Base-by-base conservation (phyloP, 1,140 invertebrate species). In the Coelopa frigida region DNA sequence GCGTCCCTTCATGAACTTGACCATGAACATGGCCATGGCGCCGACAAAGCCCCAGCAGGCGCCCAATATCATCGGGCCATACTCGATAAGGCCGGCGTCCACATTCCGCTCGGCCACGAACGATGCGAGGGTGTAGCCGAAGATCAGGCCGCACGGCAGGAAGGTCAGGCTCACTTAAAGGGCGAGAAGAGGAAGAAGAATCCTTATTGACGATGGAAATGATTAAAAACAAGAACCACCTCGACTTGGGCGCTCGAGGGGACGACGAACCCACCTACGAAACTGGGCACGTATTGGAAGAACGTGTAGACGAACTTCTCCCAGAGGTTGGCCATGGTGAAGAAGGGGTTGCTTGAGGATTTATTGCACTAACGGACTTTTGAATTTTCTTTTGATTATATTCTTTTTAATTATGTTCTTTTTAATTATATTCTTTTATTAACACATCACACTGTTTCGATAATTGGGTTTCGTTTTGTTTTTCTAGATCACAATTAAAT, bases 51-150 rank as follows among this genome's bases (percentile, higher is more conserved):
- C 49, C 36, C 47, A 44, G 35, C 52, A 56, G 29, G 51, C 62
- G 26, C 63, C 63, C 49, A 66, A 42, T 7, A 66, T 66, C 21
- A 66, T 31, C 0, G 63, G 63, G 5, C 63, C 63, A 49, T 66
- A 66, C 37, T 58, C 48, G 2, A 49, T 52, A 6, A 63, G 40
- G 1, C 53, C 45, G 0, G 21, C 17, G 3, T 53, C 26, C 0
- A 51, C 35, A 35, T 59, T 59, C 0, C 60, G 50, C 10, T 63
- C 52, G 8, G 58, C 57, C 14, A 63, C 54, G 31, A 66, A 63
- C 21, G 62, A 52, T 18, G 60, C 59, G 15, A 66, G 54, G 12
- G 62, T 66, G 24, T 66, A 66, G 41, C 63, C 63, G n/a, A 61
- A 63, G 40, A 66, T 50, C 20, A 66, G 49, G 23, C 63, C 63